Evolutionary conservation across 2,888 invertebrate species (phyloP).

Genomic region (Cantharis nigra): DNA sequence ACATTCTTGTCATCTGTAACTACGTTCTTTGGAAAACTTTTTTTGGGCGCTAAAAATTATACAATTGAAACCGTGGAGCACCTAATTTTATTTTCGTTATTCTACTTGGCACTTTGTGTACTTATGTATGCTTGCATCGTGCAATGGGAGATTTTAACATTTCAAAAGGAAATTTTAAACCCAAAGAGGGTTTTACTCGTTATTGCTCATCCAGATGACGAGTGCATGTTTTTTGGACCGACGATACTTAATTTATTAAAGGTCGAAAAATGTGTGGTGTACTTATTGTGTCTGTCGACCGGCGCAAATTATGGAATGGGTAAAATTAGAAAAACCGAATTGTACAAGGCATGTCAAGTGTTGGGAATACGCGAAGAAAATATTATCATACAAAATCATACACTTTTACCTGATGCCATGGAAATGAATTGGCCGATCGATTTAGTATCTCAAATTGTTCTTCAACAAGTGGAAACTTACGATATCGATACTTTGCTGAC

Average conservation of each 20-base stretch:
- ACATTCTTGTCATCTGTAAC: constrained; percentile 5
- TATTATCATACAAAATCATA: constrained; percentile 72
- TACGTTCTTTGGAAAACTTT: background rate
- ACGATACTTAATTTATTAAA: constrained; percentile 72
- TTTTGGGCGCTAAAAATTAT: constrained; percentile 43
- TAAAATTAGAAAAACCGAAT: constrained; percentile 70
- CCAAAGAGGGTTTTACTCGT: constrained; percentile 75
- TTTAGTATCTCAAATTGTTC: constrained; percentile 65
- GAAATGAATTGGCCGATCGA: constrained; percentile 76
- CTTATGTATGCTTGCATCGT: constrained; percentile 52
- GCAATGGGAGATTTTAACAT: constrained; percentile 56
- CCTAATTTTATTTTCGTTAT: constrained; percentile 58
- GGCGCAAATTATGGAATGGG: constrained; percentile 59
- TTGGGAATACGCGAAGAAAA: constrained; percentile 81
- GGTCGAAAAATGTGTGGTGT: constrained; percentile 69
- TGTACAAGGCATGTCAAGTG: constrained; percentile 78
- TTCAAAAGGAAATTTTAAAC: constrained; percentile 59
- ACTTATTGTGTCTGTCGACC: constrained; percentile 83
- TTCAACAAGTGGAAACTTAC: constrained; percentile 71
- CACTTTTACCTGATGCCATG: constrained; percentile 78
- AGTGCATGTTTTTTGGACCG: constrained; percentile 99
- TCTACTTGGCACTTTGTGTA: constrained; percentile 61
- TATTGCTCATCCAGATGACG: constrained; percentile 97
- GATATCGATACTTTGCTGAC: constrained; percentile 86
- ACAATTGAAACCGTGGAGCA: constrained; percentile 62